Conservation (phyloP, 2,888 invertebrate genomes). For the Biston stratarius region DNA sequence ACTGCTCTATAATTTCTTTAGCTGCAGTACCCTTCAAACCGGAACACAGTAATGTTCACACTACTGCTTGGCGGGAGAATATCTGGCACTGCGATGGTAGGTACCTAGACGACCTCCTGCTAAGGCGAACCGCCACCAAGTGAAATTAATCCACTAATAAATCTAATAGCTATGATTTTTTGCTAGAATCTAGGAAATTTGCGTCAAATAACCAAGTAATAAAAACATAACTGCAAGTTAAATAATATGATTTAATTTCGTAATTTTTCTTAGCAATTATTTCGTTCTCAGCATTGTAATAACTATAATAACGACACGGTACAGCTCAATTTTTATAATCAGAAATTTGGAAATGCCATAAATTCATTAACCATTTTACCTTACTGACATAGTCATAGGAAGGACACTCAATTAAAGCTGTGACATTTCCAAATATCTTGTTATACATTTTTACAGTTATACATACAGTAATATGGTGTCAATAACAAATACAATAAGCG, state of each 20-base stretch:
- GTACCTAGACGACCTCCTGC: too few relatives aligned
- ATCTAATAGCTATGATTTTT: too few relatives aligned
- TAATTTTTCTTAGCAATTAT: constrained; percentile 86
- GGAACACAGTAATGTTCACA: too few relatives aligned
- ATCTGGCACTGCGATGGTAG: too few relatives aligned
- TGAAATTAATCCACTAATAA: too few relatives aligned
- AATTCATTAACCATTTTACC: neutral
- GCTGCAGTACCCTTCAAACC: too few relatives aligned
- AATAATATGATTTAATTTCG: constrained; percentile 86
- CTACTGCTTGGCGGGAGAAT: too few relatives aligned
- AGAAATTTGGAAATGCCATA: neutral
- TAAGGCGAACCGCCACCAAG: too few relatives aligned
- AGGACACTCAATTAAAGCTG: neutral
- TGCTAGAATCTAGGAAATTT: neutral
- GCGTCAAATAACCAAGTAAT: constrained; percentile 28
- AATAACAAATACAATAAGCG: constrained; percentile 78
- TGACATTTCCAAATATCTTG: neutral
- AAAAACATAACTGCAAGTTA: constrained; percentile 75
- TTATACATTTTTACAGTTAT: constrained; percentile 3
- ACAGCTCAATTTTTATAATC: neutral
- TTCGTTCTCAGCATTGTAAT: constrained; percentile 84
- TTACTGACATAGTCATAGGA: neutral
- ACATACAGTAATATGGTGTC: constrained; percentile 72
- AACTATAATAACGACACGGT: constrained; percentile 79
- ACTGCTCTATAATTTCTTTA: too few relatives aligned